phyloP scores from a whole-genome alignment of 2,113 vertebrate species.

The Calypte anna region DNA sequence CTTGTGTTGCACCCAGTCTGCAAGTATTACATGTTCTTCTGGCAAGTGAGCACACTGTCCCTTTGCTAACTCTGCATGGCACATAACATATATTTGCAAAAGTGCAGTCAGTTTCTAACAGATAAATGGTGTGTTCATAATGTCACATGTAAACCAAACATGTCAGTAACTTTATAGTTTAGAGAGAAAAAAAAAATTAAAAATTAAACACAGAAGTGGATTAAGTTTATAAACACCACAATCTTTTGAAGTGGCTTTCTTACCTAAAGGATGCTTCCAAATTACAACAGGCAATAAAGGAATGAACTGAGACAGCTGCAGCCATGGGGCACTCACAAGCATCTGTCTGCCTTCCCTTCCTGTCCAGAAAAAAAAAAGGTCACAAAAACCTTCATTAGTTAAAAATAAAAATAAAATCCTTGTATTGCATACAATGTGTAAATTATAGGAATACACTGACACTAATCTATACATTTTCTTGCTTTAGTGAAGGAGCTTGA shows the following conservation, averaged over 20 bases:
- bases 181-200: neutral
- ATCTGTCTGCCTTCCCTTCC: constrained; percentile 73
- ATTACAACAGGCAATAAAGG: constrained; percentile 56
- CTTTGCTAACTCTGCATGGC: neutral
- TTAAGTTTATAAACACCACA: neutral
- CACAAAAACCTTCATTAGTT: constrained; percentile 31
- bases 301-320: constrained; percentile 63
- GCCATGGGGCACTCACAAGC: constrained; percentile 75
- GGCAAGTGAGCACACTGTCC: neutral
- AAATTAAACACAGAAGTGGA: neutral
- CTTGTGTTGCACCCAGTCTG: neutral
- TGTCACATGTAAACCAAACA: neutral
- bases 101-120: neutral
- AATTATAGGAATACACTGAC: rapidly evolving
- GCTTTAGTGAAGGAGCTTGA: neutral
- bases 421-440: neutral
- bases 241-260: constrained; percentile 19
- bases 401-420: neutral
- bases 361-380: constrained; percentile 46
- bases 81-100: rapidly evolving
- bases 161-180: neutral
- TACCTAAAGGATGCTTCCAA: constrained; percentile 73
- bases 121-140: neutral
- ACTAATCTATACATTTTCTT: neutral
- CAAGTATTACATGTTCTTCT: neutral